These are phyloP conservation scores for Reticulitermes speratus DNA, from an alignment of 1,140 invertebrate species.

Conservation along the genomic window DNA sequence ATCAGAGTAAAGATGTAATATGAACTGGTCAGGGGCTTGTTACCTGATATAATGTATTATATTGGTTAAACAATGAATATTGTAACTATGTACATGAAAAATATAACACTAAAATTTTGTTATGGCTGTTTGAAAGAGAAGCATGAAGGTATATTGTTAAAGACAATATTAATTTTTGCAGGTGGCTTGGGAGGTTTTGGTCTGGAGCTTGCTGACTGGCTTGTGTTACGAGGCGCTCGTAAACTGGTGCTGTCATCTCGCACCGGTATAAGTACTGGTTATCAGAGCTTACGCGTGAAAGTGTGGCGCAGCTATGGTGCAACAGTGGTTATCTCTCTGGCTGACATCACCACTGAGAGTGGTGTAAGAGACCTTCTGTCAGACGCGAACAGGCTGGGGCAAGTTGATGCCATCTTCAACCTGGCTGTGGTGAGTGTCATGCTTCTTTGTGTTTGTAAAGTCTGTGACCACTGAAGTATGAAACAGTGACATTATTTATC, in stretches of 20 bases:
- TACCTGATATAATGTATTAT: too few relatives aligned
- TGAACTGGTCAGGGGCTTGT: too few relatives aligned
- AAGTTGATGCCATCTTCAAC: slow-evolving; percentile 77
- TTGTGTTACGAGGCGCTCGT: slow-evolving; percentile 74
- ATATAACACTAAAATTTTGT: too few relatives aligned
- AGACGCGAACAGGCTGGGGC: slow-evolving; percentile 56
- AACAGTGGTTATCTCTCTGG: slow-evolving; percentile 51
- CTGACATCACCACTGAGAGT: slow-evolving; percentile 49
- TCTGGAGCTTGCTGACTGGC: slow-evolving; percentile 86
- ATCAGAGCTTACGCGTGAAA: slow-evolving; percentile 56
- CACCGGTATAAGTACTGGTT: slow-evolving; percentile 73
- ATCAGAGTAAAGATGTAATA: too few relatives aligned
- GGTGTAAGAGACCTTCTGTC: slow-evolving; percentile 58
- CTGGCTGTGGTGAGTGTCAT: slow-evolving; percentile 59
- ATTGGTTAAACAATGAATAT: too few relatives aligned
- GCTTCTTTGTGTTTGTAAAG: too few relatives aligned
- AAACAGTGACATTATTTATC: too few relatives aligned
- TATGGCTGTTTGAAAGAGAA: too few relatives aligned
- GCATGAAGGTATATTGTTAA: too few relatives aligned
- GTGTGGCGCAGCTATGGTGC: slow-evolving; percentile 50
- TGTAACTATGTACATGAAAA: too few relatives aligned
- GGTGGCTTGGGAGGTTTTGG: slow-evolving; percentile 89
- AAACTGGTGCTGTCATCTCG: slow-evolving; percentile 80
- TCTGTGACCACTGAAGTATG: too few relatives aligned
- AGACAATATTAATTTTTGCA: slow-evolving; percentile 53